Conservation (phyloP, 37 sponge, comb jelly and placozoan species). For the Hormiphora californensis region DNA sequence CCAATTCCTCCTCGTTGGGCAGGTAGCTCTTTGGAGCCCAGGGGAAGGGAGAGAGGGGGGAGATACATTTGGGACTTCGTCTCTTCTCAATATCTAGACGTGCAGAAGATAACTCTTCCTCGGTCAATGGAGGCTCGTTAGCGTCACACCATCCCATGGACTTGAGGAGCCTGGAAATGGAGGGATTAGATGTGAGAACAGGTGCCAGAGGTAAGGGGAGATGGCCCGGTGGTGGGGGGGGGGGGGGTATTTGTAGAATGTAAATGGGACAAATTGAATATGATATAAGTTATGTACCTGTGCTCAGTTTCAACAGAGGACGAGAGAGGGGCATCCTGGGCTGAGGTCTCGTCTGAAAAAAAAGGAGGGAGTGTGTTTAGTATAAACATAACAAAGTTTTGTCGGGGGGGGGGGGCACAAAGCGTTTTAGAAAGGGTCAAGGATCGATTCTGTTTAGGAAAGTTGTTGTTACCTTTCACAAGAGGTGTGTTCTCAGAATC, state of each 20-base stretch:
- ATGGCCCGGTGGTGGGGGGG: no score
- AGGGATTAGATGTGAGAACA: neutral
- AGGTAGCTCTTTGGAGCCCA: slow-evolving; percentile 52
- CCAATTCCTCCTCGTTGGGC: slow-evolving; percentile 18
- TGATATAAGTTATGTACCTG: no score
- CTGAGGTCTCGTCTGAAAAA: no score
- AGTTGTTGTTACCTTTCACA: slow-evolving; percentile 38
- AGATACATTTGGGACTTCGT: neutral
- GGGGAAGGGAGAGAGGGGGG: slow-evolving; percentile 42
- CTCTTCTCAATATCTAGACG: neutral
- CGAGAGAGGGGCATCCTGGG: slow-evolving; percentile 27
- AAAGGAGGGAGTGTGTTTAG: no score
- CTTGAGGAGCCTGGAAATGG: slow-evolving; percentile 5
- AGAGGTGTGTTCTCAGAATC: slow-evolving; percentile 16
- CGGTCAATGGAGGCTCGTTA: slow-evolving; percentile 24
- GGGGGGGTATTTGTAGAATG: no score
- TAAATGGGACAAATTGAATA: no score
- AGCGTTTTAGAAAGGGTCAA: no score
- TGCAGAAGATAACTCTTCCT: slow-evolving; percentile 25
- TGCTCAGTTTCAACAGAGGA: slow-evolving; percentile 50
- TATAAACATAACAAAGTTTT: no score
- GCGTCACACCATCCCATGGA: slow-evolving; percentile 41
- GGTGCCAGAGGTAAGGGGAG: neutral
- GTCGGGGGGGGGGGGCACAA: no score
- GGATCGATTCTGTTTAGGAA: no score